Conservation (phyloP, 1,140 invertebrate species). For the Stratiolaelaps scimitus region DNA sequence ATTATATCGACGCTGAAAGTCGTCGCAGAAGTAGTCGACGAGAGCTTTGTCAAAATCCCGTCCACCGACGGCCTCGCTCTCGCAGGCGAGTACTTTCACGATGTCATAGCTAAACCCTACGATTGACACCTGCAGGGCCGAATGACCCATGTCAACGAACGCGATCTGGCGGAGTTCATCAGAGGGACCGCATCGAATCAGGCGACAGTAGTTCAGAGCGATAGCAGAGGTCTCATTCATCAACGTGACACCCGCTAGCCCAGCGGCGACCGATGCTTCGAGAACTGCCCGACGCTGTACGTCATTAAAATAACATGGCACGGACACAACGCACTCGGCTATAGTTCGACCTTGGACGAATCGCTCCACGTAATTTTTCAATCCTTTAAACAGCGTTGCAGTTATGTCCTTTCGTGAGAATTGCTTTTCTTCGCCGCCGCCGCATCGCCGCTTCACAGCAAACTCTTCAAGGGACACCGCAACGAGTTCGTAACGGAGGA, state of each 20-base stretch:
- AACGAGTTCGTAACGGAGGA: too few relatives aligned
- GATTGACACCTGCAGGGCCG: constrained; percentile 65
- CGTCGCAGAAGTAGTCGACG: constrained; percentile 71
- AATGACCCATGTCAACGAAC: constrained; percentile 83
- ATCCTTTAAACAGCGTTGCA: too few relatives aligned
- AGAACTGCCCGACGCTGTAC: constrained; percentile 75
- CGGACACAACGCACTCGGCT: constrained; percentile 77
- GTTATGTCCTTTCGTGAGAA: too few relatives aligned
- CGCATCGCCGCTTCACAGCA: too few relatives aligned
- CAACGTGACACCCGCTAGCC: constrained; percentile 79
- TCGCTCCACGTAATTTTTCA: too few relatives aligned
- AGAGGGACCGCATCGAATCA: constrained; percentile 73
- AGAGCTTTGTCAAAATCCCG: constrained; percentile 77
- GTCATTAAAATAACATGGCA: constrained; percentile 84
- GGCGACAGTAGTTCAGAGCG: constrained; percentile 87
- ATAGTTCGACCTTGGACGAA: too few relatives aligned
- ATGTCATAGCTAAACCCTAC: constrained; percentile 79
- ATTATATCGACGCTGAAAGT: constrained; percentile 73
- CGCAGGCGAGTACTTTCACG: constrained; percentile 67
- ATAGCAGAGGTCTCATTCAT: constrained; percentile 96
- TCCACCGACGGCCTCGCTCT: constrained; percentile 76
- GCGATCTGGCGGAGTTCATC: constrained; percentile 74
- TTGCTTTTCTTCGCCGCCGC: too few relatives aligned
- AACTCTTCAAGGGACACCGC: too few relatives aligned
- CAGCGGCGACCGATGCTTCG: constrained; percentile 62